Evolutionary conservation across 2,888 invertebrate genomes (phyloP), one percentile per base, ranked within the genome.

Genomic region (Drosophila limbata): DNA sequence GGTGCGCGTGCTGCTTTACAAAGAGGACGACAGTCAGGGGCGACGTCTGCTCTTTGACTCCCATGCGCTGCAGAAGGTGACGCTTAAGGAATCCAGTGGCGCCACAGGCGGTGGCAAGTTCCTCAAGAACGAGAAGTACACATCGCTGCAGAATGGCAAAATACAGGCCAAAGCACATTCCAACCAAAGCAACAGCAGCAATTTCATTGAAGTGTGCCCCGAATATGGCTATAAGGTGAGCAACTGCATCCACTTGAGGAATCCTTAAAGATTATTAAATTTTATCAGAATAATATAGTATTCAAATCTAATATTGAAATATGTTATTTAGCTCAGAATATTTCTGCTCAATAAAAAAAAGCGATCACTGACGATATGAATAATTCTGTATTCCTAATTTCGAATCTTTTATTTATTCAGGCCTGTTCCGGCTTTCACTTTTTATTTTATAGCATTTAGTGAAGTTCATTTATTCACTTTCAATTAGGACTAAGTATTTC

Each of bases 11-110:
- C 94, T 98, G 89, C 94, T 98, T 77, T 97, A 96, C 93, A 95
- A 95, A 90, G 98, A 98, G 93, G 96, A 97, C 92, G 97, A 97
- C 91, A 95, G 95, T 92, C 94, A 95, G 70, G 97, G 97, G 28
- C 94, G 97, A 69, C 95, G 95, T 84, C 93, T 98, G 39, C 93
- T 98, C 59, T 98, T 97, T 91, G 98, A 98, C 92, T 97, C 97
- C 0, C 94, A 95, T 76, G 94, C 95, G 15, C 93, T 95, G 84
- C 94, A 95, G 90, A 94, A 94, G 93, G 93, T 95, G 56, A 93
- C 93, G 69, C 87, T 94, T 0, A 90, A 90, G 59, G 91, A 91
- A 55, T 19, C 77, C 2, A 28, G n/a, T 15, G 73, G 70, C n/a
- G 53, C 56, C 19, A 44, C 59, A n/a, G 51, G 59, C 21, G 60